Evolutionary conservation across 2,797 vertebrate genomes (phyloP), one percentile per base, ranked within the genome.

Genomic region (Nyctalus aviator): DNA sequence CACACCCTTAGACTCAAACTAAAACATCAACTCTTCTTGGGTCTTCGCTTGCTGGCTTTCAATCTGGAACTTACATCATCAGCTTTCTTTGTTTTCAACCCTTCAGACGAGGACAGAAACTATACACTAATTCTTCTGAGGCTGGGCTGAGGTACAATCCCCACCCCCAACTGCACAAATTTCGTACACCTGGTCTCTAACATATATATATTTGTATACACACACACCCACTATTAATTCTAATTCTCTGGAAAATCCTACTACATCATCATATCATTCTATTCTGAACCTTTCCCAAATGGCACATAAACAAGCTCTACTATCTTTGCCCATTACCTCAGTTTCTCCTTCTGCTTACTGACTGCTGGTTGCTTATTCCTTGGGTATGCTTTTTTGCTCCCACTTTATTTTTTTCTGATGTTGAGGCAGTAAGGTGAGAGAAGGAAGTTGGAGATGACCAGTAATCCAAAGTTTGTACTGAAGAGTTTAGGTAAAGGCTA

Each of bases 401-500:
- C 14, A 55, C 4, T 77, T 35, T 46, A 48, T 5, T 69, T 69
- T 32, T 76, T 84, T 69, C 21, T 69, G 15, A 48, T 48, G 20
- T 8, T 83, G 10, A 32, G 4, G 8, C 0, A 5, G 9, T 44
- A 2, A 15, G 4, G 8, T 32, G 23, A n/a, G 2, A 57, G 0
- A 12, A 64, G 8, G 9, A 7, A 84, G 14, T 6, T n/a, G 0
- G 20, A 78, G 12, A n/a, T 59, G 15, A 12, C 8, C 30, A 71
- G 21, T 30, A 89, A 44, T 5, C 25, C 5, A 86, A 86, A 86
- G 4, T 2, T 91, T n/a, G 48, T 7, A 46, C 37, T 32, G 27
- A 79, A 18, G 12, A 55, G 9, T 53, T 4, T 8, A 46, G 2
- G 2, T 27, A 30, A 71, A 79, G 8, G 0, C 37, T 50, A 71